These are phyloP conservation scores for Labrus mixtus DNA, from an alignment of 2,113 vertebrate genomes.

Conservation along the genomic window DNA sequence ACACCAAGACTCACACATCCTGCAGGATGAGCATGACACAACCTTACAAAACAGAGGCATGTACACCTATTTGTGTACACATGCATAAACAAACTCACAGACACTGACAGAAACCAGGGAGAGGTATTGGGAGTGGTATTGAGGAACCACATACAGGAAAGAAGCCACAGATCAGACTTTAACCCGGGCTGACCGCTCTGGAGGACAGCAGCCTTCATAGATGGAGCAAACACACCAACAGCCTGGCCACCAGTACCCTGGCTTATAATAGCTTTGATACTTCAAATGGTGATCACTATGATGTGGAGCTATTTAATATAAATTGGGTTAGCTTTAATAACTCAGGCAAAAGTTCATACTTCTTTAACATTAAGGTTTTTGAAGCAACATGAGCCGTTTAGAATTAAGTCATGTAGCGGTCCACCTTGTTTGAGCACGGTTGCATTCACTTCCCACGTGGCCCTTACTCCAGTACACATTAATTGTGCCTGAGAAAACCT, in stretches of 20 bases:
- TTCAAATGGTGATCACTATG: neutral
- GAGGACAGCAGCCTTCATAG: neutral
- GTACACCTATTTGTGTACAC: neutral
- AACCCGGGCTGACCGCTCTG: neutral
- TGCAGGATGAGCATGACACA: constrained; percentile 16
- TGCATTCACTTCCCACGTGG: no score
- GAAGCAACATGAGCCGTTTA: no score
- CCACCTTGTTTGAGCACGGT: no score
- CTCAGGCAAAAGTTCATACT: neutral
- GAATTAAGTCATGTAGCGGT: no score
- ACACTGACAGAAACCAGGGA: neutral
- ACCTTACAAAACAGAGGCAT: neutral
- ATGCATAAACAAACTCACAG: neutral
- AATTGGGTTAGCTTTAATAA: neutral
- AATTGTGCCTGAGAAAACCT: no score
- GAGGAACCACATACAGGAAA: no score
- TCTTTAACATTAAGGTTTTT: no score
- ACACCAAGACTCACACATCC: constrained; percentile 37
- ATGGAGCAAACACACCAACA: neutral
- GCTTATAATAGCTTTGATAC: constrained; percentile 8
- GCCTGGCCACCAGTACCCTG: neutral
- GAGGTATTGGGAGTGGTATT: no score
- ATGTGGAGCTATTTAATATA: neutral
- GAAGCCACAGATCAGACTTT: no score
- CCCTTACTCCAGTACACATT: no score